A percentile compares a stretch with the other conserved stretches of the same genome.
phyloP scores from a whole-genome alignment of 2,797 vertebrate genomes.

The Pseudocheirus occidentalis region DNA sequence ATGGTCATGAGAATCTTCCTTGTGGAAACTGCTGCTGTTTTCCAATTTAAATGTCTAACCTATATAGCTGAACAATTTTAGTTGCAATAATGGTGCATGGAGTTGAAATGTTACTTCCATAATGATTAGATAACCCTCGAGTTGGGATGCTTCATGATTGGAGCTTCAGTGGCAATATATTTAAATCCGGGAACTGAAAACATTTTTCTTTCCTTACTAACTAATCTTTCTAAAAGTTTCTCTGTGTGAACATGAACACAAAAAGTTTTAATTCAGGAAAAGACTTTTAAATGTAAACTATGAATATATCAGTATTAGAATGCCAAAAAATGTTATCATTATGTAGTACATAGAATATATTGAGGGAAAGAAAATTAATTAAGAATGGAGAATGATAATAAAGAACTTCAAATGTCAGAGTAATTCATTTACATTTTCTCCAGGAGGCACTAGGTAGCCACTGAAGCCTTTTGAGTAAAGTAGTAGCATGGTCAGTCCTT shows the following conservation, averaged over 20 bases:
- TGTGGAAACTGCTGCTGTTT: constrained; percentile 66
- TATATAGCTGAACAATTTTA: constrained; percentile 52
- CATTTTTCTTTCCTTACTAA: neutral
- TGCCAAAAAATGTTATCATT: neutral
- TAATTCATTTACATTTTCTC: neutral
- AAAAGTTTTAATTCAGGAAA: neutral
- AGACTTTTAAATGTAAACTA: neutral
- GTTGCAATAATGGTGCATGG: neutral
- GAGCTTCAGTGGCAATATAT: neutral
- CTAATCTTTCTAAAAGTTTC: neutral
- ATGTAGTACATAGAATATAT: neutral
- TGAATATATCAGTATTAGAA: constrained; percentile 10
- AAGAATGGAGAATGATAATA: neutral
- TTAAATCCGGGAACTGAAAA: constrained; percentile 32
- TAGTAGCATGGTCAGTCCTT: neutral
- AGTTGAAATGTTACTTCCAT: constrained; percentile 35
- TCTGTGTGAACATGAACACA: neutral
- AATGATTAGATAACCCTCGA: constrained; percentile 53
- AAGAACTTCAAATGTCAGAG: neutral
- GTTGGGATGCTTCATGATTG: neutral
- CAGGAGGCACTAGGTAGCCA: neutral
- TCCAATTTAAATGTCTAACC: constrained; percentile 46
- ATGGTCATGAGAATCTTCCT: constrained; percentile 63
- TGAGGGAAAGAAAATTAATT: neutral
- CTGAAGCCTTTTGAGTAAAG: neutral